Conservation (phyloP, 2,888 invertebrate genomes). For the Tribolium freemani region DNA sequence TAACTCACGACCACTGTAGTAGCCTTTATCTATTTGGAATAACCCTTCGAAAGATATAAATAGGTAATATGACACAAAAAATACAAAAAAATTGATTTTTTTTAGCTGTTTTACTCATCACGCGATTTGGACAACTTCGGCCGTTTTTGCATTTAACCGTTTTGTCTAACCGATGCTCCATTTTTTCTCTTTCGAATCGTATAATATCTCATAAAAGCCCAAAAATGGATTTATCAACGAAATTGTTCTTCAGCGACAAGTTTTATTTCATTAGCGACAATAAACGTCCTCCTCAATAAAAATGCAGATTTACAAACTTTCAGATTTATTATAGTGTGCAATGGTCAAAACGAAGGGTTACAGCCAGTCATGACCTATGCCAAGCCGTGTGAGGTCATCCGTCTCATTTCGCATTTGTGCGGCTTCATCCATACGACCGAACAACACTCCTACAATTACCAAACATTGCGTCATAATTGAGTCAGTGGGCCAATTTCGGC, state of each 20-base stretch:
- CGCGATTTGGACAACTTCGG: too few species aligned
- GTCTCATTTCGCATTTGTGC: constrained; percentile 45
- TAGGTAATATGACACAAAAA: too few species aligned
- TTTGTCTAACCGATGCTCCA: too few species aligned
- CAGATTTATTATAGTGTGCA: background rate
- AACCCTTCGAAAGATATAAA: too few species aligned
- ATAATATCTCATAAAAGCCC: too few species aligned
- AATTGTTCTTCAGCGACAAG: constrained; percentile 28
- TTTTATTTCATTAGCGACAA: constrained; percentile 31
- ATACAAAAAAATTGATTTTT: too few species aligned
- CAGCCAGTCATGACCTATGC: constrained; percentile 53
- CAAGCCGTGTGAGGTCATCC: constrained; percentile 53
- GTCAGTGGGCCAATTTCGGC: constrained; percentile 23
- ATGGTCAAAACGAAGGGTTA: background rate
- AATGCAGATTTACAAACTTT: background rate
- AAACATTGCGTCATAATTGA: constrained; percentile 39
- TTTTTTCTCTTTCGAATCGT: too few species aligned
- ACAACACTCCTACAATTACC: constrained; percentile 43
- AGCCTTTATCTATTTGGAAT: too few species aligned
- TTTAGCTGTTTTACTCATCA: too few species aligned
- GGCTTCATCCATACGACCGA: constrained; percentile 31
- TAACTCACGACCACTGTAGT: too few species aligned
- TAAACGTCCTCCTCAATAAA: constrained; percentile 11
- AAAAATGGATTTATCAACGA: too few species aligned
- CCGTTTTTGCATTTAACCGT: too few species aligned